Evolutionary conservation across 2,797 vertebrate species (phyloP), one percentile per base, ranked within the genome.

Genomic region (Brachymystax lenok): DNA sequence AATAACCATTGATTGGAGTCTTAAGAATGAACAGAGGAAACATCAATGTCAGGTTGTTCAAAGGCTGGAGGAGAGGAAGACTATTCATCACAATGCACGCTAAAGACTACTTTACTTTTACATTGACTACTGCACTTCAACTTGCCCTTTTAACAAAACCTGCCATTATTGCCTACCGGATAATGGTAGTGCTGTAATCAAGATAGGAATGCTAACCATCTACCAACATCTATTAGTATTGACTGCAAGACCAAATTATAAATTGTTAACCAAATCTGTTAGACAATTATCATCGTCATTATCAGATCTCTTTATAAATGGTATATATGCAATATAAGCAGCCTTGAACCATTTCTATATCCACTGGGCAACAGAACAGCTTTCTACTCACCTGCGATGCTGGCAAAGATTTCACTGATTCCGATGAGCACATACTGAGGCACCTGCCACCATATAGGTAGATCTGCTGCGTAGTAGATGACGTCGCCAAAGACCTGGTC

Each of bases 401-500:
- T 99, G 79, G 98, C 98, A 82, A 99, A 99, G 88, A 99, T 95
- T 90, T 99, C 98, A 40, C 98, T 99, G 93, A 99, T 91, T 78
- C 97, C 98, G 46, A 99, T 99, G 72, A 99, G 95, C 87, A 99
- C 92, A 1, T 99, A 99, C 1, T 99, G 98, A 33, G 98, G 98
- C n/a, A 99, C 84, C 90, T 99, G 98, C 98, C 97, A 99, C 98
- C 98, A 99, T 82, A 99, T 94, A 10, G 97, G 91, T 86, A 99
- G 75, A 89, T 99, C 94, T 28, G 98, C 98, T 0, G 97, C 98
- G 0, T 96, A 86, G 89, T 97, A 99, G 0, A 91, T 92, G 4
- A 96, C 95, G 0, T 92, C 91, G 27, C 97, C 96, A 19, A 99
- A 95, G 71, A 88, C 91, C 94, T 99, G 98, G 79, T 95, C 92